Conservation (phyloP, 2,797 vertebrate genomes). For the Lerista edwardsae region DNA sequence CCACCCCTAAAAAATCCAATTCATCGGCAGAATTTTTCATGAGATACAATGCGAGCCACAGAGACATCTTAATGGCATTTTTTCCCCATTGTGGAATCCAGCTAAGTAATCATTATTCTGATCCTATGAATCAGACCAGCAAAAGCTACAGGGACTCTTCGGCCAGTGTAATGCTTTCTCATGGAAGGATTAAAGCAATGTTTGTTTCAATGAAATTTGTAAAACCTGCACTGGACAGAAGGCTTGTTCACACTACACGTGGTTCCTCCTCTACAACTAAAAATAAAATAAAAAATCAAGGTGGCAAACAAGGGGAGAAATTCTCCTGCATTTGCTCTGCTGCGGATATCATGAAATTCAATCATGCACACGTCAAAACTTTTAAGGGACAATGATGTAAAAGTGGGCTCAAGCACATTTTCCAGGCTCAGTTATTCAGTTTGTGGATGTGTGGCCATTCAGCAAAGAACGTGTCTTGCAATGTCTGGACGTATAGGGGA, state of each 20-base stretch:
- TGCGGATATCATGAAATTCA: background rate
- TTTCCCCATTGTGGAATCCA: background rate
- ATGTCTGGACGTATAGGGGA: conserved; percentile 44
- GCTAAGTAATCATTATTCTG: background rate
- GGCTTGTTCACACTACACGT: background rate
- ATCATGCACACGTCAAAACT: background rate
- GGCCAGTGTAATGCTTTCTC: background rate
- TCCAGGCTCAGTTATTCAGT: conserved; percentile 10
- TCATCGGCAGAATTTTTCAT: background rate
- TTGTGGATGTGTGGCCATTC: conserved; percentile 22
- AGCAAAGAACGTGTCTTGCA: conserved; percentile 14
- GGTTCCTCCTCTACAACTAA: too few species aligned
- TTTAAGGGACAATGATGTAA: background rate
- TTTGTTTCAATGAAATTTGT: background rate
- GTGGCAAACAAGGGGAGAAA: too few species aligned
- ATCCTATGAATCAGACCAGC: background rate
- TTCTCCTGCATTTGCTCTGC: background rate
- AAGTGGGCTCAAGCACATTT: conserved; percentile 40
- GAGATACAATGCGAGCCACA: background rate
- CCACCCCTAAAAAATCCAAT: background rate
- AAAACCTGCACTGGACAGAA: background rate
- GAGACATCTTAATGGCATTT: background rate
- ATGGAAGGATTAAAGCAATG: background rate
- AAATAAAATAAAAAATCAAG: too few species aligned
- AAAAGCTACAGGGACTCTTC: background rate